phyloP scores from a whole-genome alignment of 2,797 vertebrate genomes.

The Gymnothorax javanicus region DNA sequence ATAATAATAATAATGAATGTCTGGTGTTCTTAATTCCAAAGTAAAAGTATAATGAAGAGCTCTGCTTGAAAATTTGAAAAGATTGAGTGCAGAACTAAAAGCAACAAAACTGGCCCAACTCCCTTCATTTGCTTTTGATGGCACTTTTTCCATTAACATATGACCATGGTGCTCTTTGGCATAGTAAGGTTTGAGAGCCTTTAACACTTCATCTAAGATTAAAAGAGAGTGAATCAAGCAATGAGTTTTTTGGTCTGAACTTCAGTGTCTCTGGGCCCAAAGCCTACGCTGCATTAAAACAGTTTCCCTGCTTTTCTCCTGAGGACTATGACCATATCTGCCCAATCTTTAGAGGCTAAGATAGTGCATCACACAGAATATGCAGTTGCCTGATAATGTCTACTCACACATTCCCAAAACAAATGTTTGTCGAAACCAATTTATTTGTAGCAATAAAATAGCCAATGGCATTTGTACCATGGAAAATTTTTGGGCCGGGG shows the following conservation, averaged over 20 bases:
- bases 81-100: background rate
- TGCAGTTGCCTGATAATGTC: background rate
- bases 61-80: background rate
- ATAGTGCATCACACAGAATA: background rate
- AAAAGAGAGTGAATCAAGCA: background rate
- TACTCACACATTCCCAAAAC: background rate
- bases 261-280: background rate
- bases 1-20: background rate
- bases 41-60: background rate
- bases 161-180: background rate
- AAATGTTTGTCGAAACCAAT: background rate
- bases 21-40: background rate
- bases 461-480: background rate
- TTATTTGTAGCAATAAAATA: background rate
- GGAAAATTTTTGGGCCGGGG: background rate
- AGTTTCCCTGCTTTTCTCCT: background rate
- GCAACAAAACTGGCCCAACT: background rate
- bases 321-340: background rate
- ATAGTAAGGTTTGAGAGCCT: background rate
- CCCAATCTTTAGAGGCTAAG: background rate
- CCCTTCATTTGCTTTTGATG: background rate
- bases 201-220: background rate
- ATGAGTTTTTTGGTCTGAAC: background rate
- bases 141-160: background rate
- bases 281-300: background rate